phyloP scores from a whole-genome alignment of 2,797 vertebrate genomes.

The Mus caroli region DNA sequence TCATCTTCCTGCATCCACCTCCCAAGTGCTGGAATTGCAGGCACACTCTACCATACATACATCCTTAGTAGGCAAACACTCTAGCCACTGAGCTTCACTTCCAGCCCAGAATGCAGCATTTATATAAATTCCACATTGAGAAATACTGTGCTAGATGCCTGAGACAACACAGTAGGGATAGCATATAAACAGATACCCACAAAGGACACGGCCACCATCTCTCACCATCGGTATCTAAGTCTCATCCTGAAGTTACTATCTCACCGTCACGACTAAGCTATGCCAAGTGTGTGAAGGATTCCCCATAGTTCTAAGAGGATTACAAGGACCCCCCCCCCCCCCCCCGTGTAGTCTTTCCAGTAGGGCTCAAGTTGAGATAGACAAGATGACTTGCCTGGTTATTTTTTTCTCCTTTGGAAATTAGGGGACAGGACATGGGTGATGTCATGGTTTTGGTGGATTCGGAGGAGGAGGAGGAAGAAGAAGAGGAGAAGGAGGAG shows the following conservation, averaged over 20 bases:
- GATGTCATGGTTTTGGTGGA: constrained; percentile 95
- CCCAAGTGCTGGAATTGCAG: neutral
- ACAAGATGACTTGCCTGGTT: neutral
- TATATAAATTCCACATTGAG: rapidly evolving
- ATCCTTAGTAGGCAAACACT: neutral
- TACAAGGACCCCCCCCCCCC: neutral
- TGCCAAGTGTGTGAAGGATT: neutral
- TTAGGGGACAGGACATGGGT: constrained; percentile 79
- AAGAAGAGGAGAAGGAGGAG: constrained; percentile 89
- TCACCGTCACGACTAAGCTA: no score
- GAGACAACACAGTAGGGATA: neutral
- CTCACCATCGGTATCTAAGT: neutral
- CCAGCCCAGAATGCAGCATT: neutral
- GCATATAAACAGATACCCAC: neutral
- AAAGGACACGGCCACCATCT: neutral
- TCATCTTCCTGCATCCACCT: neutral
- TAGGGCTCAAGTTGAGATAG: neutral
- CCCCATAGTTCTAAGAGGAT: neutral
- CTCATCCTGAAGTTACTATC: neutral
- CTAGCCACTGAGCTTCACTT: neutral
- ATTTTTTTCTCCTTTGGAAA: constrained; percentile 49
- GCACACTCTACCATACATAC: no score
- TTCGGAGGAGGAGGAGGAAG: constrained; percentile 94
- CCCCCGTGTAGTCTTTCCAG: neutral
- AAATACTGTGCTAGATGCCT: neutral